These are phyloP conservation scores for Pterois miles DNA, from an alignment of 2,797 vertebrate species.

Conservation along the genomic window DNA sequence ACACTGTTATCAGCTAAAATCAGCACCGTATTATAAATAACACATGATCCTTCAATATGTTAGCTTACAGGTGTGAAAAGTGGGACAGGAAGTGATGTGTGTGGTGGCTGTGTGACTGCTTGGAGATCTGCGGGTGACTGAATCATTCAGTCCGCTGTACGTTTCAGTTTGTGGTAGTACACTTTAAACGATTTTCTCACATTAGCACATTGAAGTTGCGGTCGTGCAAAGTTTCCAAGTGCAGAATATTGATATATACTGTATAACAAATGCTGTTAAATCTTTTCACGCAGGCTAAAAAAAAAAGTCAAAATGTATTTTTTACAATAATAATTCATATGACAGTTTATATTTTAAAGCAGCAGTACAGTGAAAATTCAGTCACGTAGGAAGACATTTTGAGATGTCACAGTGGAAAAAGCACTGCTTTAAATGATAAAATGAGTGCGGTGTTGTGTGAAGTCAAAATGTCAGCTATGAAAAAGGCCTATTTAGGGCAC, in stretches of 20 bases:
- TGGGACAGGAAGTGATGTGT: slow-evolving; percentile 16
- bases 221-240: neutral
- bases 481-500: too few species aligned
- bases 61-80: neutral
- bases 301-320: neutral
- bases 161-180: neutral
- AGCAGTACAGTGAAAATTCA: neutral
- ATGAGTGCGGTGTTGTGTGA: too few species aligned
- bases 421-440: too few species aligned
- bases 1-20: neutral
- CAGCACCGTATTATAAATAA: neutral
- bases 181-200: neutral
- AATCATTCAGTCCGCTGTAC: neutral
- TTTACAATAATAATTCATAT: neutral
- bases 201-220: neutral
- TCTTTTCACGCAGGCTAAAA: neutral
- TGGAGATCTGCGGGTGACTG: neutral
- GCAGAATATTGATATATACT: neutral
- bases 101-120: neutral
- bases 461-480: too few species aligned
- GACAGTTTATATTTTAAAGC: neutral
- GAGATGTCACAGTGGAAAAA: too few species aligned
- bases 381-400: neutral
- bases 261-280: neutral
- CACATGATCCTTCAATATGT: neutral